Base-by-base conservation (phyloP, 2,797 vertebrate genomes). In the Staurois parvus region DNA sequence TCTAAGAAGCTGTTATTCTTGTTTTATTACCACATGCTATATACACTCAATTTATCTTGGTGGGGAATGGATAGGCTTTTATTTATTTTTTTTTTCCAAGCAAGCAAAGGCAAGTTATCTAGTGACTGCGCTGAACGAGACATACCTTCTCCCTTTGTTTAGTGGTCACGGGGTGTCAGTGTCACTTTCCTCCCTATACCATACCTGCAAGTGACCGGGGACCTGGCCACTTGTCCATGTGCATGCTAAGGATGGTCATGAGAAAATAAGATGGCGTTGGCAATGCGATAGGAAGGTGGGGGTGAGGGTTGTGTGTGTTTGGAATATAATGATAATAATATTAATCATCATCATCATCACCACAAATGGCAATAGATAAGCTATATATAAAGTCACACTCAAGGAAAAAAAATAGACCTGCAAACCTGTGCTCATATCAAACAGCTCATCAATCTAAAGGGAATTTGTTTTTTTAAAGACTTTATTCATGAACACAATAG, bases 1-100 rank as follows among this genome's bases (percentile, higher is more conserved):
- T 96, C 94, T 94, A 92, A 93, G 92, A 92, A 94, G 91, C 95
- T 92, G 94, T 96, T 96, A 95, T 94, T 95, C 94, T 95, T 95
- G 94, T 94, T 95, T 93, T 94, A 94, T 95, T 94, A 95, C 91
- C 52, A 90, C 93, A 93, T 94, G 92, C 93, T 94, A 95, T 95
- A 94, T 93, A 94, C 95, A 92, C 90, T 94, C 94, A 91, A 95
- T 95, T 95, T 94, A 95, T 95, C 95, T 95, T 94, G 92, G 87
- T 89, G 89, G 90, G 90, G 94, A 92, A 94, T 92, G 94, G 94
- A 95, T 94, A 93, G 90, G 91, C 89, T 90, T 87, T 93, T 92
- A 92, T 91, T 93, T 37, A 2, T 92, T 90, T 77, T 91, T 93
- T 37, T 32, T 92, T 90, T 77, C 17, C 52, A 62, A 68, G 40